Evolutionary conservation across 2,888 invertebrate species (phyloP).

Genomic region (Lutraria lutraria): DNA sequence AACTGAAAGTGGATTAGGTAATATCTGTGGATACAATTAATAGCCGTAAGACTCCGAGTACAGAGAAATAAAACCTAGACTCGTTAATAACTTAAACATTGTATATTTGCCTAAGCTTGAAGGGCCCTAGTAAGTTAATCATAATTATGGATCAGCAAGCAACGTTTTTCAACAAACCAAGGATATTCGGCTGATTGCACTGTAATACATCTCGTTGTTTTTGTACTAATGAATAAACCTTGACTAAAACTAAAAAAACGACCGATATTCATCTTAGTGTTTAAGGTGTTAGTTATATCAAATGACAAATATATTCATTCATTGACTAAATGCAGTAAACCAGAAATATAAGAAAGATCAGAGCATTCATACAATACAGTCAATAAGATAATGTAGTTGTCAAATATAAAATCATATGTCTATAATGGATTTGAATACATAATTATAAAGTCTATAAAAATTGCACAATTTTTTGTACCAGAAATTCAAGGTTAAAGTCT

Average conservation of each 20-base stretch:
- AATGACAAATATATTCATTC: constrained; percentile 9
- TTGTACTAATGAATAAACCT: constrained; percentile 42
- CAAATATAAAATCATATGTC: neutral
- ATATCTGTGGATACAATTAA: constrained; percentile 45
- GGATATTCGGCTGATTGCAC: constrained; percentile 36
- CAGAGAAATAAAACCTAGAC: constrained; percentile 42
- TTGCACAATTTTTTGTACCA: neutral
- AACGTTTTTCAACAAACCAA: constrained; percentile 10
- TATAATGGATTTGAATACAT: neutral
- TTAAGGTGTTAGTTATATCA: neutral
- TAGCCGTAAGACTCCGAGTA: constrained; percentile 35
- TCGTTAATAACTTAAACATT: constrained; percentile 51
- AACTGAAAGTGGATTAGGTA: constrained; percentile 33
- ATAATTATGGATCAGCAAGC: constrained; percentile 35
- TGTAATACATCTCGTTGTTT: constrained; percentile 18
- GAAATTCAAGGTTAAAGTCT: neutral
- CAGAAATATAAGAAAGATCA: neutral
- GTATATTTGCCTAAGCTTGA: constrained; percentile 52
- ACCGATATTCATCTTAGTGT: constrained; percentile 1
- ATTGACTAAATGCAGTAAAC: neutral
- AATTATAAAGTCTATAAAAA: neutral
- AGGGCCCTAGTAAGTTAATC: constrained; percentile 36
- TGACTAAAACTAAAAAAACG: constrained; percentile 22
- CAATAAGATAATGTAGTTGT: neutral
- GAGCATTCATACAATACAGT: neutral